Base-by-base conservation (phyloP, 2,113 vertebrate genomes). In the Octodon degus region DNA sequence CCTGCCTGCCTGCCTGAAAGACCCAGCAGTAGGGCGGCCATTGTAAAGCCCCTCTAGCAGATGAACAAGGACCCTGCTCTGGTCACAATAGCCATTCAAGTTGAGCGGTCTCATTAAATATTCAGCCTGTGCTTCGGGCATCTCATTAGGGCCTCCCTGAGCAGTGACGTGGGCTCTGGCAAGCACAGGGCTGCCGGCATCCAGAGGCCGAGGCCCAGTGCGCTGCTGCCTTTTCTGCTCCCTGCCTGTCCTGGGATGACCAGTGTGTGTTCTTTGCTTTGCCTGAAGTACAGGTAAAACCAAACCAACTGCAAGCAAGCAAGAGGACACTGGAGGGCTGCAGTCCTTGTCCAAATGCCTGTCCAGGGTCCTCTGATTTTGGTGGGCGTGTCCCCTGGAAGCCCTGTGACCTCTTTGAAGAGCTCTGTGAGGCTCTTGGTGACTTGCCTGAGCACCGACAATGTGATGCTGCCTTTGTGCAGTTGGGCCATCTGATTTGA, bases 251-350 rank as follows among this genome's bases (percentile, higher is more conserved):
- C 98, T 98, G 96, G 98, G 98, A 99, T 99, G 99, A 99, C 98
- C 98, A 98, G 98, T 97, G 98, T 99, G 96, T 99, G 99, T 98
- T 99, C 99, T 93, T 98, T 99, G 96, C 98, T 99, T 98, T 99
- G 99, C 98, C 96, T 99, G 97, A 99, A 99, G 98, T 99, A 99
- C 99, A 99, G 99, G 99, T 99, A 99, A 98, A 96, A 97, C 30
- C 14, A 94, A 94, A 81, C 60, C 32, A 62, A 47, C 11, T 5
- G 9, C 65, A 43, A 24, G 34, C 60, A 40, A 74, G 76, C 90
- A 68, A 97, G 91, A 14, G n/a, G 43, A 70, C 85, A 25, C 79
- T 43, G 0, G 22, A 83, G 95, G 87, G 80, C 85, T n/a, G 94
- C 81, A 37, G 95, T 76, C 95, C 86, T 95, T 53, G 3, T 55